phyloP scores from a whole-genome alignment of 2,888 invertebrate species.

The Marasmarcha lunaedactyla region DNA sequence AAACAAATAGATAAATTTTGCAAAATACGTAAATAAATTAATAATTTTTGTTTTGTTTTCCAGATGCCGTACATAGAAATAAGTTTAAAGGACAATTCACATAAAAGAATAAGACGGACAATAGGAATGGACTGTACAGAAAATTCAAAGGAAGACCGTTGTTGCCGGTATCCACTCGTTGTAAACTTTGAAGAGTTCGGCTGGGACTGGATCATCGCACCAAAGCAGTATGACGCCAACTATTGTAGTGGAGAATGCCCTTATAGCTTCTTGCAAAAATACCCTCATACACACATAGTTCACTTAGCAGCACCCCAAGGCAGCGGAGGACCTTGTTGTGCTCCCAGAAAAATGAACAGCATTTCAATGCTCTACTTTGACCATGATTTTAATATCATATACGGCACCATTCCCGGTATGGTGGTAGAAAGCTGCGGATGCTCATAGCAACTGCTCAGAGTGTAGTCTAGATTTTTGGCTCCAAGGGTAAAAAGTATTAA shows the following conservation, averaged over 20 bases:
- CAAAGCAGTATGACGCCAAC: slow-evolving; percentile 93
- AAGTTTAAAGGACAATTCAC: slow-evolving; percentile 57
- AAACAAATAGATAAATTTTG: too few relatives aligned
- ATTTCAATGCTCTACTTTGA: slow-evolving; percentile 95
- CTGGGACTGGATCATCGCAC: slow-evolving; percentile 98
- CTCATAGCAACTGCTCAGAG: slow-evolving; percentile 69
- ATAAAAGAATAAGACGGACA: slow-evolving; percentile 80
- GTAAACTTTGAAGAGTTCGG: slow-evolving; percentile 96
- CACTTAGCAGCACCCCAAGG: slow-evolving; percentile 82
- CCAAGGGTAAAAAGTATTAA: slow-evolving; percentile 17
- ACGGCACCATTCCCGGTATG: slow-evolving; percentile 92
- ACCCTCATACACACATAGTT: slow-evolving; percentile 89
- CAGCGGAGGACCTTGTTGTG: slow-evolving; percentile 91
- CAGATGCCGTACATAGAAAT: slow-evolving; percentile 68
- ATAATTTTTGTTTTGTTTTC: too few relatives aligned
- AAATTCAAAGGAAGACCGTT: slow-evolving; percentile 82
- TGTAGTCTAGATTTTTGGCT: slow-evolving; percentile 21
- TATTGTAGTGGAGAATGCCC: slow-evolving; percentile 97
- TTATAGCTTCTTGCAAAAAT: slow-evolving; percentile 86
- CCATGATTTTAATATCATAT: slow-evolving; percentile 87
- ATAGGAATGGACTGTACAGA: slow-evolving; percentile 88
- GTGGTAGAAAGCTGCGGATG: slow-evolving; percentile 94
- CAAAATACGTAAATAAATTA: too few relatives aligned
- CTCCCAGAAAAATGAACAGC: slow-evolving; percentile 88
- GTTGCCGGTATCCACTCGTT: slow-evolving; percentile 93